Evolutionary conservation across 2,888 invertebrate species (phyloP).

Genomic region (Heliothis peltigera): DNA sequence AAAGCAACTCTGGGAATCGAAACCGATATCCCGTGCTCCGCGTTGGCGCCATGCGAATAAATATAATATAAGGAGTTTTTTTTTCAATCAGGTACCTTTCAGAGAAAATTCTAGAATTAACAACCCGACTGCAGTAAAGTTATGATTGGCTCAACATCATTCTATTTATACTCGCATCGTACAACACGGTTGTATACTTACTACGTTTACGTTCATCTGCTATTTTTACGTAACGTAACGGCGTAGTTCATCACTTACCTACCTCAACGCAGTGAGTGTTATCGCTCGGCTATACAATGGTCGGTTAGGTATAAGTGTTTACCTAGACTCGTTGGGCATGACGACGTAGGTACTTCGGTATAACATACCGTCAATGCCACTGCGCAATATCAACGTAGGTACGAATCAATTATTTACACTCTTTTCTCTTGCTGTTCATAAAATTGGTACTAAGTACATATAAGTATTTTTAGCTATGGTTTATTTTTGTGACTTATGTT

Average conservation of each 20-base stretch:
- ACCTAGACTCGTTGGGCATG: slow-evolving; percentile 23
- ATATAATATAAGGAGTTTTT: too few relatives aligned
- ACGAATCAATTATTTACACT: slow-evolving; percentile 17
- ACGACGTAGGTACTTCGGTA: background rate
- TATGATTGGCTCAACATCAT: background rate
- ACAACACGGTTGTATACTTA: background rate
- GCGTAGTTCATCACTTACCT: slow-evolving; percentile 31
- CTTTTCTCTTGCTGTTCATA: background rate
- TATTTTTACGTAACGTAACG: slow-evolving; percentile 30
- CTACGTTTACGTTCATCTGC: background rate
- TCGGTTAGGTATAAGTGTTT: slow-evolving; percentile 28
- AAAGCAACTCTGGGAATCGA: too few relatives aligned
- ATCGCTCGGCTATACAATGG: slow-evolving; percentile 27
- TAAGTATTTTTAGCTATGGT: slow-evolving; percentile 1
- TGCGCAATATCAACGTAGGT: slow-evolving; percentile 10
- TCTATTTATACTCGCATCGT: slow-evolving; percentile 13
- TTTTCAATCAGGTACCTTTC: too few relatives aligned
- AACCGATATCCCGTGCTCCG: too few relatives aligned
- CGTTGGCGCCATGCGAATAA: too few relatives aligned
- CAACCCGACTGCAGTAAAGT: background rate
- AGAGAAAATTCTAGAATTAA: slow-evolving; percentile 9
- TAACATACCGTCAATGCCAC: slow-evolving; percentile 30
- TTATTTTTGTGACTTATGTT: background rate
- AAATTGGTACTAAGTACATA: slow-evolving; percentile 6
- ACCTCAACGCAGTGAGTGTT: slow-evolving; percentile 39